phyloP scores from a whole-genome alignment of 1,140 invertebrate species.

The Orius insidiosus region DNA sequence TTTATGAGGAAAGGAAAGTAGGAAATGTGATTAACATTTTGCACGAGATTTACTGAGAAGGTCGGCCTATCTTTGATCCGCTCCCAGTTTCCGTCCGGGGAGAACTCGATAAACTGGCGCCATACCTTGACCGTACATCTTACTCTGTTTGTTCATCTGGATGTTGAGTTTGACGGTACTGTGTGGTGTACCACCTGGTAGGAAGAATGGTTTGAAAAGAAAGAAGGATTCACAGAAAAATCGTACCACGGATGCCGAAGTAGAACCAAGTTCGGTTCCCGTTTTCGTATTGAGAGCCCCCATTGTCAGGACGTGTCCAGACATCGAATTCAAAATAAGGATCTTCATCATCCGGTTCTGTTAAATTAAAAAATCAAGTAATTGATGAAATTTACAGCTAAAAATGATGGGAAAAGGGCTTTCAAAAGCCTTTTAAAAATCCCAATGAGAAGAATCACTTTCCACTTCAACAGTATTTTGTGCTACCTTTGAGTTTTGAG shows the following conservation, averaged over 20 bases:
- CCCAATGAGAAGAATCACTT: neutral
- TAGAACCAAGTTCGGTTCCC: constrained; percentile 86
- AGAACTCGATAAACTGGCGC: constrained; percentile 55
- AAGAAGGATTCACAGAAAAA: neutral
- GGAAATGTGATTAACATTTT: no score
- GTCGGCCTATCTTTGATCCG: constrained; percentile 54
- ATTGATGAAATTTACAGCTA: neutral
- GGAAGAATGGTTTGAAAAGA: neutral
- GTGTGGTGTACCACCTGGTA: constrained; percentile 33
- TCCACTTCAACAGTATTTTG: neutral
- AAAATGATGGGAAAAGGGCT: no score
- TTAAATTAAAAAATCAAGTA: neutral
- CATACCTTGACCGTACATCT: constrained; percentile 84
- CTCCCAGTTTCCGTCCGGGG: constrained; percentile 59
- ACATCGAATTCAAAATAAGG: constrained; percentile 71
- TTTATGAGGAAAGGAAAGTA: neutral
- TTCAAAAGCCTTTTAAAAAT: constrained; percentile 3
- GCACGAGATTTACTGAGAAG: constrained; percentile 23
- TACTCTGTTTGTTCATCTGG: constrained; percentile 75
- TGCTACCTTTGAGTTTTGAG: neutral
- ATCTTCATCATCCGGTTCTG: constrained; percentile 23
- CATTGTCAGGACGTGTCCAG: constrained; percentile 80
- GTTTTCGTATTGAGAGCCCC: constrained; percentile 75
- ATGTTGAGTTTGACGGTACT: constrained; percentile 60
- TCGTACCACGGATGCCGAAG: constrained; percentile 58